These are phyloP conservation scores for Planococcus citri DNA, from an alignment of 1,140 invertebrate species.

Conservation along the genomic window DNA sequence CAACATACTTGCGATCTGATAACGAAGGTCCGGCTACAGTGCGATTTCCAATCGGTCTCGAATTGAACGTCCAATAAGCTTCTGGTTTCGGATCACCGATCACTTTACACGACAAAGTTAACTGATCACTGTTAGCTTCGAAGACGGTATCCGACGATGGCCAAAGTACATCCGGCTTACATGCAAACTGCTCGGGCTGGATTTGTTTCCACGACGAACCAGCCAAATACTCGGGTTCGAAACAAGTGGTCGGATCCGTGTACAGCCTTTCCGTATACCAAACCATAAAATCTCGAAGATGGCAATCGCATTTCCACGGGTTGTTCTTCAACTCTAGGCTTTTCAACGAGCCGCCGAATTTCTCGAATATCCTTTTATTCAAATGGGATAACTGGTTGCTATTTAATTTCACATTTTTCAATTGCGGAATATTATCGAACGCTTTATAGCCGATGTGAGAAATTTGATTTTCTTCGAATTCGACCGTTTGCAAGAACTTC, in stretches of 20 bases:
- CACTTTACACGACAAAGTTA: constrained; percentile 63
- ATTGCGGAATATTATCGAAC: constrained; percentile 52
- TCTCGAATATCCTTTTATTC: constrained; percentile 36
- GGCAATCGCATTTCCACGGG: constrained; percentile 79
- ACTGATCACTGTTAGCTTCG: constrained; percentile 45
- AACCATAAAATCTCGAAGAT: constrained; percentile 42
- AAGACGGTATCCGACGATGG: constrained; percentile 35
- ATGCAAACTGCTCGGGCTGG: constrained; percentile 64
- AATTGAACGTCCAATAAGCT: constrained; percentile 57
- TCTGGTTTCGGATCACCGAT: constrained; percentile 60
- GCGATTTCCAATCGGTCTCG: background rate
- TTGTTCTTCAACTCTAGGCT: constrained; percentile 66
- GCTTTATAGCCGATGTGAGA: constrained; percentile 51
- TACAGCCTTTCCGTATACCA: constrained; percentile 49
- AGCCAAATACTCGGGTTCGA: constrained; percentile 48
- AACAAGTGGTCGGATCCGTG: constrained; percentile 53
- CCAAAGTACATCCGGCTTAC: constrained; percentile 53
- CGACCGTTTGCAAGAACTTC: constrained; percentile 56
- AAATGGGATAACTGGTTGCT: constrained; percentile 53
- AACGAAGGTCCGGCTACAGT: background rate
- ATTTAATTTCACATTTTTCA: constrained; percentile 53
- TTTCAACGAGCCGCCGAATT: constrained; percentile 43
- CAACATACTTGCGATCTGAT: background rate
- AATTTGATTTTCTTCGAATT: constrained; percentile 59
- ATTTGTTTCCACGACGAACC: constrained; percentile 59